Evolutionary conservation across 1,140 invertebrate genomes (phyloP), one percentile per base, ranked within the genome.

Genomic region (Drosophila pachea): DNA sequence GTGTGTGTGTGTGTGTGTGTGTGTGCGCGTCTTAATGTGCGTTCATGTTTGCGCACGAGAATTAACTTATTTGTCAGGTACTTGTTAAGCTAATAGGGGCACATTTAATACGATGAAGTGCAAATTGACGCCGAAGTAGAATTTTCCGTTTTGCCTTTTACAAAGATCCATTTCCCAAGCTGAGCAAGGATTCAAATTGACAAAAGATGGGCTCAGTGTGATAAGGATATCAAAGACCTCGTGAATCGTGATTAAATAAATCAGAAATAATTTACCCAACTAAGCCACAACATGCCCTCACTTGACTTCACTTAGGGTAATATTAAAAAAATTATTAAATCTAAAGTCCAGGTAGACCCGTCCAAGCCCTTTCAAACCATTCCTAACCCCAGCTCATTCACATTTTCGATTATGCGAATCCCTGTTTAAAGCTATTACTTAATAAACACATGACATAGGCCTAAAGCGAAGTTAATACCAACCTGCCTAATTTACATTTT

Each of bases 21-120:
- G 16, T 31, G 42, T 14, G 48, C 55, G 8, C 2, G 81, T 67
- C 73, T 86, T 86, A 86, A 84, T 86, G 81, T 69, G 68, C 67
- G 73, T 78, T 74, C 81, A 68, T 84, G 81, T 86, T 84, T 79
- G 76, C 79, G 81, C 78, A 68, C 54, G 76, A 72, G 81, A 77
- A 86, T 84, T 84, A 84, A 86, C 81, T 84, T 84, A 84, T 86
- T 84, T 84, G 81, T 84, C 81, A 84, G 81, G 81, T 84, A 84
- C 81, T 84, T 84, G 81, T 86, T 81, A 86, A 86, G 81, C 74
- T 86, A 86, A 86, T 86, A 86, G 81, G 74, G 64, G 76, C 81
- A 58, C 76, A 86, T 86, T 86, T 86, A 86, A 86, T 81, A 71
- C 76, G 68, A 86, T 74, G 76, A 81, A 77, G 74, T 81, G 81